A percentile compares a stretch with the other conserved stretches of the same genome.
These are phyloP conservation scores for Ypsolopha sequella DNA, from an alignment of 2,888 invertebrate species.

Conservation along the genomic window DNA sequence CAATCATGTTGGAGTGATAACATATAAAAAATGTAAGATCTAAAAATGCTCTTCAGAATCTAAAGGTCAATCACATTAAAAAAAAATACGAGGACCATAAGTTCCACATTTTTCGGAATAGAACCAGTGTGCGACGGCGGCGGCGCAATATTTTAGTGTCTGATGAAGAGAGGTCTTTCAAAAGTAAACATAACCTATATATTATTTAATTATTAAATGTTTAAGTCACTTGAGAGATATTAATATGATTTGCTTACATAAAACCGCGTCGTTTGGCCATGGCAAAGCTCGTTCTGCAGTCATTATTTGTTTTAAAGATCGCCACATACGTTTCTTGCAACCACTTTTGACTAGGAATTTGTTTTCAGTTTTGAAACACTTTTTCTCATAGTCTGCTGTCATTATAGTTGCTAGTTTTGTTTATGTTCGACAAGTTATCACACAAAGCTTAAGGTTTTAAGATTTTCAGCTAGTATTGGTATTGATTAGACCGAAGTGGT, in stretches of 20 bases:
- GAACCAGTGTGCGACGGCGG: too few relatives aligned
- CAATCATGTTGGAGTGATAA: too few relatives aligned
- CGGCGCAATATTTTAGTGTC: not conserved
- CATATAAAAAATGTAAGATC: too few relatives aligned
- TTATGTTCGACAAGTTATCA: too few relatives aligned
- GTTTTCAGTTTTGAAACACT: slow-evolving; percentile 55
- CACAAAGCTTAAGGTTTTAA: too few relatives aligned
- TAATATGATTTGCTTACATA: slow-evolving; percentile 71
- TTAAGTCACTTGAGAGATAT: not conserved
- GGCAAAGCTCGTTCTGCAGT: slow-evolving; percentile 82
- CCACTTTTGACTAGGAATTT: slow-evolving; percentile 70
- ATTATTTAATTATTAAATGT: not conserved
- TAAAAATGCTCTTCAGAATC: too few relatives aligned
- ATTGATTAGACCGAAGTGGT: too few relatives aligned
- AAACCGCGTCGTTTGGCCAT: slow-evolving; percentile 82
- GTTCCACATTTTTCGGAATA: too few relatives aligned
- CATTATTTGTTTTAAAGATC: slow-evolving; percentile 89
- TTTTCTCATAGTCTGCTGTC: slow-evolving; percentile 42
- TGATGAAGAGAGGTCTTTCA: not conserved
- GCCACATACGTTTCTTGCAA: slow-evolving; percentile 87
- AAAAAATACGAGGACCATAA: too few relatives aligned
- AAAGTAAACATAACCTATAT: not conserved
- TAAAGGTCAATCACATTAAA: too few relatives aligned
- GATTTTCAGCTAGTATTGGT: too few relatives aligned
- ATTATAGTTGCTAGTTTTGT: slow-evolving; percentile 15